These are phyloP conservation scores for Drosophila recens DNA, from an alignment of 2,888 invertebrate species.

Conservation along the genomic window DNA sequence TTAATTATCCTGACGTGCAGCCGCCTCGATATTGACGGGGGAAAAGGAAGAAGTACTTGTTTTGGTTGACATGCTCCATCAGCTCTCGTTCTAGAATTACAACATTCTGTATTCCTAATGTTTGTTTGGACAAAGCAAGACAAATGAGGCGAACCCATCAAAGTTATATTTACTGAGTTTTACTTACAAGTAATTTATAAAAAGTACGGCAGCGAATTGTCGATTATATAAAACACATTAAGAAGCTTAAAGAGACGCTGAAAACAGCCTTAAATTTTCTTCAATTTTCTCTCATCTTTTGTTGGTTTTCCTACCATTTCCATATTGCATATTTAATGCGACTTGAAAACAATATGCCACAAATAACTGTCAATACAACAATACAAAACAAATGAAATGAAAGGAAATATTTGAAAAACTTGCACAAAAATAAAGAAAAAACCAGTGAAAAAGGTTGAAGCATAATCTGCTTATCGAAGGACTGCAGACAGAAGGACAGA, in stretches of 20 bases:
- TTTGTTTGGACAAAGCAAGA: constrained; percentile 65
- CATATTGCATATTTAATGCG: constrained; percentile 21
- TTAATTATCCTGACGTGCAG: constrained; percentile 77
- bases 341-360: constrained; percentile 55
- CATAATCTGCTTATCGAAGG: constrained; percentile 72
- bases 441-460: constrained; percentile 30
- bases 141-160: constrained; percentile 50
- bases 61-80: constrained; percentile 61
- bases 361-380: constrained; percentile 49
- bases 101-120: constrained; percentile 53
- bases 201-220: background rate
- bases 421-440: constrained; percentile 9
- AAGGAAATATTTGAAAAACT: constrained; percentile 44
- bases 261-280: background rate
- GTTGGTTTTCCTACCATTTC: constrained; percentile 9
- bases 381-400: constrained; percentile 20
- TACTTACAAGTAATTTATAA: constrained; percentile 3
- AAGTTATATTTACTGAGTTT: background rate
- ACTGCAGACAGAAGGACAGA: constrained; percentile 27
- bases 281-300: background rate
- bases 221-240: background rate
- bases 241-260: background rate
- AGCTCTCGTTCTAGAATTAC: constrained; percentile 24
- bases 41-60: background rate
- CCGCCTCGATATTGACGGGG: constrained; percentile 6